Evolutionary conservation across 2,888 invertebrate genomes (phyloP).

Genomic region (Axea sp.): DNA sequence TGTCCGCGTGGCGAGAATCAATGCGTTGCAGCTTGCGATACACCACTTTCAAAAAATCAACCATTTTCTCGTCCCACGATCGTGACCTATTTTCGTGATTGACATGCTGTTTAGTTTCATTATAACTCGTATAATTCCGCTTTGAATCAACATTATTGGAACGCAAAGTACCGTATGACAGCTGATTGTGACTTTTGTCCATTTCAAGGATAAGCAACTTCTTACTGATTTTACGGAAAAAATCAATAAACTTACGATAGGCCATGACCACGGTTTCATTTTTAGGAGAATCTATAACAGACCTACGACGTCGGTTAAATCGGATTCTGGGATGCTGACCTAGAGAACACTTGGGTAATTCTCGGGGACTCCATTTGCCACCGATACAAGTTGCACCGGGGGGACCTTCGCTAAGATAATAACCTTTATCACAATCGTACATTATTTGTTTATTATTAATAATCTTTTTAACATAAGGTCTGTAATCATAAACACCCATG

Average conservation of each 20-base stretch:
- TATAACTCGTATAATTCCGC: constrained; percentile 46
- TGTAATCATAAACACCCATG: constrained; percentile 97
- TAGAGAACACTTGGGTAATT: constrained; percentile 90
- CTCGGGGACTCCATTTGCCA: constrained; percentile 94
- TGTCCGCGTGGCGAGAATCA: constrained; percentile 72
- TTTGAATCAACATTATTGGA: constrained; percentile 18
- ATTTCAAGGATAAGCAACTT: constrained; percentile 74
- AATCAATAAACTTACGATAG: constrained; percentile 76
- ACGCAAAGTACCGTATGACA: constrained; percentile 60
- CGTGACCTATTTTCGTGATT: constrained; percentile 65
- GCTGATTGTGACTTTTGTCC: constrained; percentile 70
- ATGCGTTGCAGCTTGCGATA: constrained; percentile 76
- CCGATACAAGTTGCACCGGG: constrained; percentile 97
- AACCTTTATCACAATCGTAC: constrained; percentile 97
- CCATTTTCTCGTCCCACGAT: constrained; percentile 75
- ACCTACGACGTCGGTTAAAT: constrained; percentile 87
- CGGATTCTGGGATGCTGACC: constrained; percentile 93
- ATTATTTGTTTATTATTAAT: constrained; percentile 96
- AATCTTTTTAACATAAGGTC: constrained; percentile 94
- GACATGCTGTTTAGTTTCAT: constrained; percentile 49
- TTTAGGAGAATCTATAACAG: constrained; percentile 75
- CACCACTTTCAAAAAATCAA: constrained; percentile 75
- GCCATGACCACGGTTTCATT: constrained; percentile 65
- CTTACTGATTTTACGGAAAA: constrained; percentile 76
- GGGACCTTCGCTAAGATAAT: constrained; percentile 91